Conservation (phyloP, 2,797 vertebrate genomes). For the Helarctos malayanus region DNA sequence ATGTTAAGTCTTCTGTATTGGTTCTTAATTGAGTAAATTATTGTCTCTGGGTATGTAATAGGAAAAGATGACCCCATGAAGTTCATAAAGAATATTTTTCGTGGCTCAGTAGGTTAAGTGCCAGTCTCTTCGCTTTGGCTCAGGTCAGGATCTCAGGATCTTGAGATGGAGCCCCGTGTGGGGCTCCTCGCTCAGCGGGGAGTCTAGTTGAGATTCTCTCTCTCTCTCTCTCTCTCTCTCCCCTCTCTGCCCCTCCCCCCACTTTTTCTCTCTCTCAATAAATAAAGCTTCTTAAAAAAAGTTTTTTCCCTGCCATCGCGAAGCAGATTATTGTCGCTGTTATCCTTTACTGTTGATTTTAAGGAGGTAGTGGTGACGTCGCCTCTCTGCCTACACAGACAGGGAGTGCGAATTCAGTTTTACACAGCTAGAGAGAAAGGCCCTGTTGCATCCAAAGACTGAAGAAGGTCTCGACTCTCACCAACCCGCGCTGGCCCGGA, state of each 20-base stretch:
- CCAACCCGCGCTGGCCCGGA: neutral
- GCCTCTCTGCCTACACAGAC: neutral
- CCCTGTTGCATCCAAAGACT: neutral
- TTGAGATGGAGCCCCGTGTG: neutral
- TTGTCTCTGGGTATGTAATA: neutral
- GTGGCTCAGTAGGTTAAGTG: neutral
- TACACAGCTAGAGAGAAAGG: neutral
- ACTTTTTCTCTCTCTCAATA: neutral
- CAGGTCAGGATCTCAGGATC: neutral
- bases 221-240: neutral
- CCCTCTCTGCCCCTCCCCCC: neutral
- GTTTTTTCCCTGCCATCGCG: neutral
- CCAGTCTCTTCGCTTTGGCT: too few species aligned
- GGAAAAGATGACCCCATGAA: neutral
- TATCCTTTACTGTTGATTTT: slow-evolving; percentile 32
- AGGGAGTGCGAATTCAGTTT: neutral
- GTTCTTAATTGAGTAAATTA: slow-evolving; percentile 50
- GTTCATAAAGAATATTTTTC: neutral
- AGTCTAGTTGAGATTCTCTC: neutral
- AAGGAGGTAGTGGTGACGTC: neutral
- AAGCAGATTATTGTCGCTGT: neutral
- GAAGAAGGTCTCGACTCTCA: neutral
- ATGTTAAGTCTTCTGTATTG: neutral
- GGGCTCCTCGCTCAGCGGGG: neutral
- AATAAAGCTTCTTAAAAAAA: neutral